Base-by-base conservation (phyloP, 2,797 vertebrate species). In the Moxostoma hubbsi region DNA sequence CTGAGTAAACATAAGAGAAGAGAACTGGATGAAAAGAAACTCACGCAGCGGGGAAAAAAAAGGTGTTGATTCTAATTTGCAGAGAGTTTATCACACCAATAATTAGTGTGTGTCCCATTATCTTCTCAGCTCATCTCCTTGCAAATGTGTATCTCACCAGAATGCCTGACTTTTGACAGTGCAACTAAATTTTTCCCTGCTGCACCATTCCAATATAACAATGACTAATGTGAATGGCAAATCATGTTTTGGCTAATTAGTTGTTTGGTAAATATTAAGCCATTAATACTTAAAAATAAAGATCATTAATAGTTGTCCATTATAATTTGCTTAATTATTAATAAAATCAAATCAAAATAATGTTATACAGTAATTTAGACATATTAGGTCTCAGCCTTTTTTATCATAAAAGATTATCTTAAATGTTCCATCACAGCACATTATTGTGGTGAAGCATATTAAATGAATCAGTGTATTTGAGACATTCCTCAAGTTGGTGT, bases 81-180 rank as follows among this genome's bases (percentile, higher is more conserved):
- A 36, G 58, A 69, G 79, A 70, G 12, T 71, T 78, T 55, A 55
- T 77, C 65, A 69, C 55, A 62, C 24, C 65, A 45, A 13, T 7
- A 18, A 78, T 78, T 58, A 87, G 88, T 82, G 78, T 82, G 76
- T 82, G 82, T 75, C 58, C 50, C 54, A 53, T 83, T 77, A 76
- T 81, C 74, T 81, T 62, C 57, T 73, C 86, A 71, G 43, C 57
- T 62, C 78, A 86, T 87, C 88, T 88, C 73, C 80, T 62, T 77
- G 81, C 82, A 82, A 86, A 86, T 81, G 83, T 72, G 86, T 81
- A 80, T 76, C 82, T 83, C 83, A 80, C 79, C 77, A 83, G 83
- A 85, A 46, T 10, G 36, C 12, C 24, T 54, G 46, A 36, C 70
- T 68, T 73, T 45, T 65, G 51, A 58, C 55, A 4, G 46, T 47